phyloP scores from a whole-genome alignment of 2,113 vertebrate species.

The Pseudopodoces humilis region DNA sequence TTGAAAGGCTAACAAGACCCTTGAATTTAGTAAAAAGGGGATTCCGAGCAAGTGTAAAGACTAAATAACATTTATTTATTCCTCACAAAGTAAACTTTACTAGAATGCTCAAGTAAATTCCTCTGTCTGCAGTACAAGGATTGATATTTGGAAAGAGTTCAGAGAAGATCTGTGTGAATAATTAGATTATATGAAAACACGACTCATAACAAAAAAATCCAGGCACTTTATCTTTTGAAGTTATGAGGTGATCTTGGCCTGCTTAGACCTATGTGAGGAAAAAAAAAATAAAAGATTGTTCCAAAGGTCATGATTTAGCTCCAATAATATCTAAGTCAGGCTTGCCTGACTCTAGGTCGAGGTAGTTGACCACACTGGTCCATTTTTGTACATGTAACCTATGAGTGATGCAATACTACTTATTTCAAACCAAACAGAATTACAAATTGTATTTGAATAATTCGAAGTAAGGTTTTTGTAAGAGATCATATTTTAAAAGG shows the following conservation, averaged over 20 bases:
- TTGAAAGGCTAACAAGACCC: not conserved
- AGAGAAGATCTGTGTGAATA: not conserved
- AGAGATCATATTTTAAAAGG: not conserved
- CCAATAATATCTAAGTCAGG: not conserved
- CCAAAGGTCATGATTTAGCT: not conserved
- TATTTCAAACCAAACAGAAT: not conserved
- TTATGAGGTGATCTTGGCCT: not conserved
- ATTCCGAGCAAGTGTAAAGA: not conserved
- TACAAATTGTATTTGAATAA: not conserved
- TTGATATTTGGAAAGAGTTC: not conserved
- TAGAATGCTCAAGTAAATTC: not conserved
- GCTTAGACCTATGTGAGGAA: not conserved
- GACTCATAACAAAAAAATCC: not conserved
- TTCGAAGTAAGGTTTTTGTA: not conserved
- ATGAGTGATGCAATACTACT: not conserved
- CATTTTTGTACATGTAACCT: not conserved
- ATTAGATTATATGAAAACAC: not conserved
- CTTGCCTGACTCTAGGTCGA: not conserved
- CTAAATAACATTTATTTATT: not conserved
- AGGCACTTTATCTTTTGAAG: not conserved
- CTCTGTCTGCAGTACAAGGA: not conserved
- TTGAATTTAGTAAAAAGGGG: not conserved
- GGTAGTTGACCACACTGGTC: not conserved
- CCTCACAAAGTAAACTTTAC: not conserved
- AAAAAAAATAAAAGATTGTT: not conserved